Base-by-base conservation (phyloP, 2,113 vertebrate genomes). In the Cyanoramphus novaezelandiae region DNA sequence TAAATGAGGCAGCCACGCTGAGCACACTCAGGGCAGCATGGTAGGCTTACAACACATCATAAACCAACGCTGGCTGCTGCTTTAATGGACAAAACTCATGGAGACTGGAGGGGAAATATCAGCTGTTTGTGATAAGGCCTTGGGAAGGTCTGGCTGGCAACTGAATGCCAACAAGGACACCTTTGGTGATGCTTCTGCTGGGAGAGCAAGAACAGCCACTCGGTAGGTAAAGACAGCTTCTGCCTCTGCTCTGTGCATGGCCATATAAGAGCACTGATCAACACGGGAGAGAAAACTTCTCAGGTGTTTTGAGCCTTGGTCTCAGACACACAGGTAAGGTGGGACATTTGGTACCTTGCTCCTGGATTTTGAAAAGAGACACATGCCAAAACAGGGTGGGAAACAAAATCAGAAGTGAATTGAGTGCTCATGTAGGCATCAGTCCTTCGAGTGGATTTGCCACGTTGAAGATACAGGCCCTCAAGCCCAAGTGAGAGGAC, bases 1-100 rank as follows among this genome's bases (percentile, higher is more conserved):
- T 96, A 97, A 97, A 96, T 92, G 94, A 85, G 81, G 84, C 62
- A 81, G 86, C 87, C 95, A 94, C 0, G 13, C 97, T 86, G 95
- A 12, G 90, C 82, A 90, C 87, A 63, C 90, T 63, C 53, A 43
- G 95, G 76, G 55, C 68, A 80, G 80, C 72, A 37, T 19, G 62
- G 93, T 12, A 82, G 72, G 85, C 95, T 95, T 83, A 69, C 69
- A 93, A 69, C 88, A 93, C 74, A 13, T 71, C 82, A 89, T 95
- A 93, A 96, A 96, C 95, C 89, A 83, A 41, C 60, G 9, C 11
- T 90, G 39, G 21, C 70, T 92, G 52, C 92, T 93, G 87, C 91
- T 85, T 53, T 71, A 95, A 96, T 59, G 62, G 94, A 60, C 75
- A 82, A 95, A 92, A 47, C 65, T 92, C 35, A 10, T 27, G 68